These are phyloP conservation scores for Heliconius congener DNA, from an alignment of 1,140 invertebrate genomes.

Conservation along the genomic window DNA sequence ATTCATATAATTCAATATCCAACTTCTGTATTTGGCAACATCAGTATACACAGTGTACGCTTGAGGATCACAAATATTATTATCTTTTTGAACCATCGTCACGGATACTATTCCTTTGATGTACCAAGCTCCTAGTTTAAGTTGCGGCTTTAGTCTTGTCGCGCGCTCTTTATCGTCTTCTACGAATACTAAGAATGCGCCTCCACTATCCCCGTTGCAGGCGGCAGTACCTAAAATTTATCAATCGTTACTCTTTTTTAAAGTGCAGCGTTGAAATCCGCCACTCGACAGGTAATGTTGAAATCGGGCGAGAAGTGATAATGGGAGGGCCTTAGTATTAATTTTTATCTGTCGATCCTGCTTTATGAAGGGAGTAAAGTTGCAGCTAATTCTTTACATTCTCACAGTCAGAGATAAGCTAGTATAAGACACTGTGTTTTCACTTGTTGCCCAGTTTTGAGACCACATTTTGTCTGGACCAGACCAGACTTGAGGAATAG, in stretches of 20 bases:
- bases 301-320: no score
- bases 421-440: no score
- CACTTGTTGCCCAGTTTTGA: no score
- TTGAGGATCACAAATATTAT: constrained; percentile 14
- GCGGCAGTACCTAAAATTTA: constrained; percentile 15
- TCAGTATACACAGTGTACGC: constrained; percentile 23
- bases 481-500: no score
- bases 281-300: no score
- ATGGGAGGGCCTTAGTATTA: no score
- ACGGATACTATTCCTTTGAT: constrained; percentile 20
- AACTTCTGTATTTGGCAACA: constrained; percentile 18
- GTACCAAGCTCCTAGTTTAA: constrained; percentile 20
- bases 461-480: no score
- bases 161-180: not conserved
- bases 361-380: no score
- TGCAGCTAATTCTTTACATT: no score
- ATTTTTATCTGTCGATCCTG: no score
- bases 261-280: not conserved
- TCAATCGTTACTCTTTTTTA: not conserved
- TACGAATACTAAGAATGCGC: constrained; percentile 18
- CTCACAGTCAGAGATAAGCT: no score
- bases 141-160: no score
- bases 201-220: constrained; percentile 21
- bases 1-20: constrained; percentile 16
- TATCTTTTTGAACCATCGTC: constrained; percentile 7